These are phyloP conservation scores for Heteromurus nitidus DNA, from an alignment of 2,888 invertebrate species.

Conservation along the genomic window DNA sequence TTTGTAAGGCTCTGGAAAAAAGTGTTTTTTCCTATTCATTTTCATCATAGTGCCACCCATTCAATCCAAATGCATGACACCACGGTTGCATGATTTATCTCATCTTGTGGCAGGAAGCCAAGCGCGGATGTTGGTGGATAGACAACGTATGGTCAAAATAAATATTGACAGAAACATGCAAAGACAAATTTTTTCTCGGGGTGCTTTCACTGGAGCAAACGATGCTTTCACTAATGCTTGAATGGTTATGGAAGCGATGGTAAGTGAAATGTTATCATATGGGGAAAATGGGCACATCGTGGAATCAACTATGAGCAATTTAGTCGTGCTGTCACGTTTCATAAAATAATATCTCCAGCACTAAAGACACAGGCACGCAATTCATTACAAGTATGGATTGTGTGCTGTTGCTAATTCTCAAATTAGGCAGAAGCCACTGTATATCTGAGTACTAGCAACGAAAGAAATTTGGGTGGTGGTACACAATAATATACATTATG, in stretches of 20 bases:
- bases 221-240: neutral
- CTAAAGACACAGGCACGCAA: no score
- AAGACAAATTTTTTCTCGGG: neutral
- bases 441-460: no score
- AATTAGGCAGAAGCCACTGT: no score
- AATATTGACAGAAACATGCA: slow-evolving; percentile 1
- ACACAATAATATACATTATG: no score
- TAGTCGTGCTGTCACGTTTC: no score
- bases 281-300: no score
- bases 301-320: neutral
- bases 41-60: neutral
- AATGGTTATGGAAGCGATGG: neutral
- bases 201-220: neutral
- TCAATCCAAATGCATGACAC: no score
- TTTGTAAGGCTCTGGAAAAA: neutral
- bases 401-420: no score
- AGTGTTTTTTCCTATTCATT: neutral
- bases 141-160: neutral
- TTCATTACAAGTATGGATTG: no score
- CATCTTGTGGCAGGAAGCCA: neutral
- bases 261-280: neutral
- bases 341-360: no score
- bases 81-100: neutral
- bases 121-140: neutral
- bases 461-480: no score